Base-by-base conservation (phyloP, 2,888 invertebrate genomes). In the Rhagonycha fulva region DNA sequence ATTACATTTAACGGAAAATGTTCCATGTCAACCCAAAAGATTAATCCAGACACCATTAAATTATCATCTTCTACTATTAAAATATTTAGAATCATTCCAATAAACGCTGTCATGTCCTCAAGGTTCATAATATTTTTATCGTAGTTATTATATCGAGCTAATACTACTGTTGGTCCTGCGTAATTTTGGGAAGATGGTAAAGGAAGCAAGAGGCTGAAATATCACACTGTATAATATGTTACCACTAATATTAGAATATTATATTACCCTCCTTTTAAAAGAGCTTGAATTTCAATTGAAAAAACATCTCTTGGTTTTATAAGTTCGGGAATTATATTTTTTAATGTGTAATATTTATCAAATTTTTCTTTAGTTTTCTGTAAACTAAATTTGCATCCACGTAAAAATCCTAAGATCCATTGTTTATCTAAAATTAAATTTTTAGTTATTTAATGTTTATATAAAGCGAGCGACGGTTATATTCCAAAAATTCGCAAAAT, bases 311-410 rank as follows among this genome's bases (percentile, higher is more conserved):
- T 87, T 76, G 89, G 82, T 9, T 87, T 87, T 80, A 90, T 90
- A 77, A 92, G 87, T 80, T 92, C 92, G 1, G 93, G 92, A 1
- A 91, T 88, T 47, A 90, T 86, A 4, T 89, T 88, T 78, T 90
- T 90, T 82, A 90, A 83, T 9, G 91, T 91, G 82, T 92, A 92
- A 82, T 89, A 92, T 86, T 89, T 89, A 77, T 91, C 91, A 32
- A 91, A 80, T 80, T 91, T 91, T 80, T 89, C 87, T 83, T 91
- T 90, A 62, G 89, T 88, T 78, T 88, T 87, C 81, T 90, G 90
- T 63, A 90, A 81, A 71, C 90, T 90, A 83, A 89, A 90, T 85
- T 91, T 91, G 79, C 89, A 89, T 66, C 90, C 90, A 5, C 91
- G 87, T 19, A 91, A 84, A 85, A 90, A 91, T 28, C 88, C 87